phyloP scores from a whole-genome alignment of 1,140 invertebrate species.

The Chelonus insularis region DNA sequence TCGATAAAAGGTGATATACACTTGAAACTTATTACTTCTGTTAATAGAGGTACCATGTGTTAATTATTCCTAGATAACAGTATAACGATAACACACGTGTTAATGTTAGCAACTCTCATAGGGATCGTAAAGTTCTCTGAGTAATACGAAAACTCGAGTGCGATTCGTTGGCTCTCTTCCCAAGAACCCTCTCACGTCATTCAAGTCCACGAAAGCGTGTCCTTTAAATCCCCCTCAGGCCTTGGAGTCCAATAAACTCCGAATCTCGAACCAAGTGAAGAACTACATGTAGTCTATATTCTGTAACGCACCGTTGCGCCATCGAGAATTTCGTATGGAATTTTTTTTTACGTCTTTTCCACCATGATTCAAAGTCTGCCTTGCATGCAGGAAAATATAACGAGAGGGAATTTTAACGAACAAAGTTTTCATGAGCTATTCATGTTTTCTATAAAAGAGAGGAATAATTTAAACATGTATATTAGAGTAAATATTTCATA shows the following conservation, averaged over 20 bases:
- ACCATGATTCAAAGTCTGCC: too few relatives aligned
- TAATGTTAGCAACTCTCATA: slow-evolving; percentile 5
- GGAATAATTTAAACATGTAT: too few relatives aligned
- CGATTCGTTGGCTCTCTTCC: background rate
- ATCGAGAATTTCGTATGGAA: background rate
- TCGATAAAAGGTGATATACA: too few relatives aligned
- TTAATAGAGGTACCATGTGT: too few relatives aligned
- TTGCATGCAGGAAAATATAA: too few relatives aligned
- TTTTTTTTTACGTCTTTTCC: too few relatives aligned
- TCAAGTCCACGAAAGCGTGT: slow-evolving; percentile 10
- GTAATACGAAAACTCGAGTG: slow-evolving; percentile 5
- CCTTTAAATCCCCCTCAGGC: slow-evolving; percentile 11
- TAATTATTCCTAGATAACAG: too few relatives aligned
- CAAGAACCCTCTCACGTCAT: background rate
- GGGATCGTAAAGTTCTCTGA: slow-evolving; percentile 6
- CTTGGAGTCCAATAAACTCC: slow-evolving; percentile 5
- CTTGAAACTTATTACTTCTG: too few relatives aligned
- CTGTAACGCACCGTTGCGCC: background rate
- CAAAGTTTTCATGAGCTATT: too few relatives aligned
- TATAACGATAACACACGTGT: background rate
- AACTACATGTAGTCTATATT: background rate
- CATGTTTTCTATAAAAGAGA: too few relatives aligned
- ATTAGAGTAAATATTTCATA: too few relatives aligned
- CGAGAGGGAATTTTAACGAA: too few relatives aligned
- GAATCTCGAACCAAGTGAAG: background rate